Conservation (phyloP, 2,888 invertebrate species). For the Eucriotettix oculatus region DNA sequence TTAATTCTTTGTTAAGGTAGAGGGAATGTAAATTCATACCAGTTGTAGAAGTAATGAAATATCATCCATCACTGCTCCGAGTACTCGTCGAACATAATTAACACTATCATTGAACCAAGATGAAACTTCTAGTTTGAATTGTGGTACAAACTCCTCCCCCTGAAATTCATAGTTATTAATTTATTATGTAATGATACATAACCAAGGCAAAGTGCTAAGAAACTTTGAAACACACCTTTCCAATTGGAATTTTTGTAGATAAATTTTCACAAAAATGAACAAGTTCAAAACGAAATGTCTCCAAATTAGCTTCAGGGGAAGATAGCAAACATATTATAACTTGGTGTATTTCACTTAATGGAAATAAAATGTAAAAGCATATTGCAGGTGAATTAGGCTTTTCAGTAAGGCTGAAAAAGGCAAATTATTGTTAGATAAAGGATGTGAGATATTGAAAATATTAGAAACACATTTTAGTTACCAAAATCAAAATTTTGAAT, state of each 20-base stretch:
- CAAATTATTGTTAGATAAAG: background rate
- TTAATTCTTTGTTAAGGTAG: no score
- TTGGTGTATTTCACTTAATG: conserved; percentile 1
- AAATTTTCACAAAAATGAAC: conserved; percentile 9
- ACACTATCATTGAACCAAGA: conserved; percentile 7
- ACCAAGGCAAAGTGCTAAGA: background rate
- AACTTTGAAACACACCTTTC: background rate
- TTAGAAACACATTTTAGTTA: background rate
- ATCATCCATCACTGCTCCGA: conserved; percentile 3
- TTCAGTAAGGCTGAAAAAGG: conserved; percentile 1
- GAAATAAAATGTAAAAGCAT: conserved; percentile 11
- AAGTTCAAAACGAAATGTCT: conserved; percentile 10
- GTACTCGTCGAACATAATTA: conserved; percentile 5
- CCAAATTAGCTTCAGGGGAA: conserved; percentile 10
- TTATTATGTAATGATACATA: no score
- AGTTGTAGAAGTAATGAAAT: conserved; percentile 5
- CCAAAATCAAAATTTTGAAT: no score
- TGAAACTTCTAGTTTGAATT: conserved; percentile 1
- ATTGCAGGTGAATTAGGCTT: conserved; percentile 7
- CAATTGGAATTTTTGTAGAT: conserved; percentile 3
- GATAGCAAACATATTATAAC: conserved; percentile 9
- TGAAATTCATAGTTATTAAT: background rate
- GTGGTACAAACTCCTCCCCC: background rate
- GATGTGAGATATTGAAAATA: background rate
- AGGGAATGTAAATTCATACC: conserved; percentile 1